phyloP scores from a whole-genome alignment of 2,113 vertebrate genomes.

The Megalops atlanticus region DNA sequence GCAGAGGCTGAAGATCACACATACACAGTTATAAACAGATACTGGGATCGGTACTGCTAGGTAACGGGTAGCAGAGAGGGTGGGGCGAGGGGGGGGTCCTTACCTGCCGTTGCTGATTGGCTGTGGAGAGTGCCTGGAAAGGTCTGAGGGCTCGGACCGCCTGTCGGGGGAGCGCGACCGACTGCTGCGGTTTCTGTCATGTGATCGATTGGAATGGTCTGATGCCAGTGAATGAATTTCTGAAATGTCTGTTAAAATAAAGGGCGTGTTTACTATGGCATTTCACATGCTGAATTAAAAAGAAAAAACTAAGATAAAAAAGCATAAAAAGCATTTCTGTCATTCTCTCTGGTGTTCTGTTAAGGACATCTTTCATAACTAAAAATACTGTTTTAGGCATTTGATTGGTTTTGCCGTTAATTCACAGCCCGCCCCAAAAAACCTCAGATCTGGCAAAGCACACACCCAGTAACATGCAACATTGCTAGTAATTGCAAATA shows the following conservation, averaged over 20 bases:
- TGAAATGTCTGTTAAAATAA: constrained; percentile 91
- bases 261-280: constrained; percentile 31
- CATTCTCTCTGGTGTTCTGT: background rate
- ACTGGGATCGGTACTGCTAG: background rate
- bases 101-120: constrained; percentile 96
- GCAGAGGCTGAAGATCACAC: background rate
- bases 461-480: background rate
- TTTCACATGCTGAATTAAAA: constrained; percentile 1
- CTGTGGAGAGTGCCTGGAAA: constrained; percentile 88
- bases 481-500: background rate
- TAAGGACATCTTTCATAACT: background rate
- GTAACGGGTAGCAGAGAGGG: background rate
- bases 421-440: background rate
- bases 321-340: background rate
- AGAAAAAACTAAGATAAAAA: background rate
- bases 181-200: constrained; percentile 80
- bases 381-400: background rate
- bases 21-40: background rate
- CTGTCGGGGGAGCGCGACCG: constrained; percentile 91
- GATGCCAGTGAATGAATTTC: constrained; percentile 99
- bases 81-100: constrained; percentile 25
- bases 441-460: background rate
- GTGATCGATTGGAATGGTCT: constrained; percentile 94
- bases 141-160: constrained; percentile 85
- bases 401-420: background rate